A percentile compares a stretch with the other conserved stretches of the same genome.
Conservation (phyloP, 2,113 vertebrate genomes). For the Strix uralensis region DNA sequence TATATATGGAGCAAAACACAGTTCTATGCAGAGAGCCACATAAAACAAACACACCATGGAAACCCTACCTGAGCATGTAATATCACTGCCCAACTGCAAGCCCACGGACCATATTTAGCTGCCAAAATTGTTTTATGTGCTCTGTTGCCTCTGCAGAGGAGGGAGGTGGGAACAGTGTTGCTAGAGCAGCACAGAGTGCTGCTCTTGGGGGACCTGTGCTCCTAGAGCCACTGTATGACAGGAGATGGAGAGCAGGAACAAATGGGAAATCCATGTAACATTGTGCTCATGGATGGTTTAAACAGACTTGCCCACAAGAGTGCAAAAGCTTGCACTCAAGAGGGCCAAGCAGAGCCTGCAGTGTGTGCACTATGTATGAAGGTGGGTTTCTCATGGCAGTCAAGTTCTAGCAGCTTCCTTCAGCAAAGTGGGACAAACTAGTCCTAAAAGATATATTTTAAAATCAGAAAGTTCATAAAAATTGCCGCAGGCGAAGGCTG, state of each 20-base stretch:
- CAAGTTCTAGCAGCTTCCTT: not conserved
- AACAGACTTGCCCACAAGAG: not conserved
- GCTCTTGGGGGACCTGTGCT: not conserved
- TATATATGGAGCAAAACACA: not conserved
- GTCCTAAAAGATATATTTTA: not conserved
- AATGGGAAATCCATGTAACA: not conserved
- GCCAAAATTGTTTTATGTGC: not conserved
- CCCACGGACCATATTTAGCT: not conserved
- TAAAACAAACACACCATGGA: not conserved
- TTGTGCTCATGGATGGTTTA: not conserved
- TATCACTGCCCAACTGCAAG: not conserved
- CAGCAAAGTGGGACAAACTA: not conserved
- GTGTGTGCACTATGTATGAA: accelerated
- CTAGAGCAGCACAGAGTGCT: not conserved
- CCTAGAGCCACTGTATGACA: not conserved
- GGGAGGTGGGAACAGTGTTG: not conserved
- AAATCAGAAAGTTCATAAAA: not conserved
- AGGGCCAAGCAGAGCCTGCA: not conserved
- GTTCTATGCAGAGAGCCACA: not conserved
- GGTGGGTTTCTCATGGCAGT: not conserved
- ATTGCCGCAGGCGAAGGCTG: not conserved
- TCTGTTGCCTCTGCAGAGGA: not conserved
- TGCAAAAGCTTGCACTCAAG: not conserved
- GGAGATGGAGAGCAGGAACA: not conserved
- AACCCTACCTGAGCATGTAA: not conserved